Evolutionary conservation across 2,888 invertebrate species (phyloP).

Genomic region (Chloromyia formosa): DNA sequence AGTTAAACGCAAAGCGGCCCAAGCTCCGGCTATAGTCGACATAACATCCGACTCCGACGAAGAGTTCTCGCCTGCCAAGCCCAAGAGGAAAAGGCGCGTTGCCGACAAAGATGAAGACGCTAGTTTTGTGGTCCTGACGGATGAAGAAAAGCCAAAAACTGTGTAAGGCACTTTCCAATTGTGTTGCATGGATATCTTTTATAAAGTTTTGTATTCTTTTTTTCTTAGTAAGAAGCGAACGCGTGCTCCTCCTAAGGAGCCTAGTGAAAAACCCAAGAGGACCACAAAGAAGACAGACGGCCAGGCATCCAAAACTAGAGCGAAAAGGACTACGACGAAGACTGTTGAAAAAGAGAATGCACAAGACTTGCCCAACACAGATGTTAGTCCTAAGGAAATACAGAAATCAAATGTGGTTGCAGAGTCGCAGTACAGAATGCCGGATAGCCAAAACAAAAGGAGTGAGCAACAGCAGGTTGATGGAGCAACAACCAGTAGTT

Average conservation of each 20-base stretch:
- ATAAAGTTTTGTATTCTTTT: not conserved
- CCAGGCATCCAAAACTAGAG: not conserved
- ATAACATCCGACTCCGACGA: conserved; percentile 22
- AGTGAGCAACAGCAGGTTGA: not conserved
- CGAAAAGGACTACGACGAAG: not conserved
- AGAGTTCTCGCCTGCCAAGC: not conserved
- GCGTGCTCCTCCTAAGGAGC: not conserved
- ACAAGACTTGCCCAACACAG: too few species aligned
- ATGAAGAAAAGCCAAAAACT: not conserved
- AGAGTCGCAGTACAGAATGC: too few species aligned
- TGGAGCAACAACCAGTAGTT: not conserved
- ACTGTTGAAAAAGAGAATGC: not conserved
- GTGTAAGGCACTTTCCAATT: not conserved
- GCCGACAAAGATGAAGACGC: not conserved
- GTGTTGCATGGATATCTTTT: not conserved
- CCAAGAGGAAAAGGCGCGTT: conserved; percentile 14
- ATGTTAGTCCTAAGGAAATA: too few species aligned
- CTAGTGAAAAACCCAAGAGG: not conserved
- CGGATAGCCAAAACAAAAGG: too few species aligned
- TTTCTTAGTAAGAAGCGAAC: not conserved
- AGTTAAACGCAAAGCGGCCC: conserved; percentile 25
- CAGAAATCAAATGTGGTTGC: too few species aligned
- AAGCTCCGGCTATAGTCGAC: conserved; percentile 11
- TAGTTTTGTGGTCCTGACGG: not conserved
- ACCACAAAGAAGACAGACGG: not conserved